Base-by-base conservation (phyloP, 2,888 invertebrate species). In the Diarsia dahlii region DNA sequence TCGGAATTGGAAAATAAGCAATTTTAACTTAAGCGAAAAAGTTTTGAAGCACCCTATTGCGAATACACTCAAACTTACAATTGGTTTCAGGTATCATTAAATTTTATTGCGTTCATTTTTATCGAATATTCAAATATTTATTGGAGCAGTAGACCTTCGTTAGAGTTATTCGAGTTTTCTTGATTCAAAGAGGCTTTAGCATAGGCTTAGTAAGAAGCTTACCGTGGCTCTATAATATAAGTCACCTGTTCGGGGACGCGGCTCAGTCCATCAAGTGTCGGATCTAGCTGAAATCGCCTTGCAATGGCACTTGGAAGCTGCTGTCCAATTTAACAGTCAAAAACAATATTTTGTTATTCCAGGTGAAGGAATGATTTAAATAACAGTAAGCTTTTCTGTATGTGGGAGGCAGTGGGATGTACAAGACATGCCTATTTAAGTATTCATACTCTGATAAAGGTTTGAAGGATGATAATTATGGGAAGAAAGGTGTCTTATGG, bases 191-290 rank as follows among this genome's bases (percentile, higher is more conserved):
- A 63, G 54, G 71, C 52, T 64, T 78, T 18, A 13, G 18, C 28
- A 48, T n/a, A 45, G 20, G 63, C 52, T 60, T 69, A 68, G 63
- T 39, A 58, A 46, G 2, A 48, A 54, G 69, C 69, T 80, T 66
- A 80, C 80, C 50, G 50, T 60, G 68, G 28, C 15, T n/a, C 20
- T 34, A 39, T 39, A 12, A 34, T 20, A 18, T 69, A 69, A 56
- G 52, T 45, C 75, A 69, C 45, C 69, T 80, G 66, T 62, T 48
- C 12, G 3, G 13, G 0, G 15, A 13, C 39, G 56, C 63, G 20
- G 50, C 4, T 70, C 45, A 65, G 75, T 75, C 76, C 23, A 58
- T 80, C 81, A 76, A 71, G 46, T 76, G 80, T 81, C 76, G 64
- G 81, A 80, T 81, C 58, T 68, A 45, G 12, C 13, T 39, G 13